Conservation (phyloP, 2,113 vertebrate species). For the Tricholaema leucomelas region DNA sequence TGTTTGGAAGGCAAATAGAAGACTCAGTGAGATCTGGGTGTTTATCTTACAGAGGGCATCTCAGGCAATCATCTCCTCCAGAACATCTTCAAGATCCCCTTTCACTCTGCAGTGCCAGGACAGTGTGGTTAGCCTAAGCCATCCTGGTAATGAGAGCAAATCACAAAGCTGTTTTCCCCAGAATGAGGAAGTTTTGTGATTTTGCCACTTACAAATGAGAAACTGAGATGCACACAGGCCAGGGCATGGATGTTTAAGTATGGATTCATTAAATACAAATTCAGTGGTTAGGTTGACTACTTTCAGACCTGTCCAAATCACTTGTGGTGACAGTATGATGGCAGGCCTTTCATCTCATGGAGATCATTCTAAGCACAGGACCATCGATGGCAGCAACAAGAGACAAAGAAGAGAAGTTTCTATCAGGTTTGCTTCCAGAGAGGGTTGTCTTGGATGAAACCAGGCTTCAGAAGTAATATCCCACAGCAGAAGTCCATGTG, state of each 20-base stretch:
- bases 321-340: neutral
- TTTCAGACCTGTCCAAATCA: neutral
- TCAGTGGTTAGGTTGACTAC: neutral
- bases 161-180: constrained; percentile 7
- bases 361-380: neutral
- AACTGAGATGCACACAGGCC: neutral
- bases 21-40: neutral
- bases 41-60: constrained; percentile 53
- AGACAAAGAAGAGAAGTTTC: neutral
- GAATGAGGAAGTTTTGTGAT: neutral
- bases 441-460: neutral
- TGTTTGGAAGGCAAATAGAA: constrained; percentile 47
- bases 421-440: neutral
- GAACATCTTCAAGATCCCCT: neutral
- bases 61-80: constrained; percentile 29
- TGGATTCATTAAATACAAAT: neutral
- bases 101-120: neutral
- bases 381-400: neutral
- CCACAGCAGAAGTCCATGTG: neutral
- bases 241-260: neutral
- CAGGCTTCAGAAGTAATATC: neutral
- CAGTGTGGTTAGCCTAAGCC: neutral
- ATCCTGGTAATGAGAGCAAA: neutral
- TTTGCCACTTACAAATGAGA: neutral
- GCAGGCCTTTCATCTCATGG: neutral